Conservation (phyloP, 1,140 invertebrate species). For the Bombus huntii region DNA sequence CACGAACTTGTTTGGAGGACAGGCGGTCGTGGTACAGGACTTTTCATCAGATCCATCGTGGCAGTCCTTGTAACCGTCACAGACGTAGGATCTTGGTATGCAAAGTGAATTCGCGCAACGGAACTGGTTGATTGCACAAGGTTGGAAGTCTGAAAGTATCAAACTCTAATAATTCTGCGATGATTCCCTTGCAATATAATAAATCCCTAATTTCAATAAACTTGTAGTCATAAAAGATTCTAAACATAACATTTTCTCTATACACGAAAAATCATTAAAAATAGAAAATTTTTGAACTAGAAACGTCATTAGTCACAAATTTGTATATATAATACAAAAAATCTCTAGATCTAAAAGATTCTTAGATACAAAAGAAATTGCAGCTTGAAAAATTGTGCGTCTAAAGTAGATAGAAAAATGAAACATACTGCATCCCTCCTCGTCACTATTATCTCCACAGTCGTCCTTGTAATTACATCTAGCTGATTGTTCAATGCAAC, state of each 20-base stretch:
- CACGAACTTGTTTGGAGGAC: slow-evolving; percentile 95
- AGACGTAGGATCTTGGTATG: slow-evolving; percentile 92
- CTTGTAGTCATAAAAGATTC: background rate
- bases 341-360: background rate
- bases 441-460: slow-evolving; percentile 95
- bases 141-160: slow-evolving; percentile 87
- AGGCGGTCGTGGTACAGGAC: slow-evolving; percentile 94
- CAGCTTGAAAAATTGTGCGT: background rate
- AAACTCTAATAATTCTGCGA: background rate
- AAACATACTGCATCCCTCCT: slow-evolving; percentile 91
- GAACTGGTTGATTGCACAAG: slow-evolving; percentile 95
- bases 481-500: slow-evolving; percentile 90
- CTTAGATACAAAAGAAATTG: background rate
- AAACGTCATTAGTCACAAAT: background rate
- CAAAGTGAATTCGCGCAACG: slow-evolving; percentile 96
- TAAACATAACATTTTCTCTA: background rate
- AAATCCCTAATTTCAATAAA: too few species aligned
- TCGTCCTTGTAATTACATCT: slow-evolving; percentile 96
- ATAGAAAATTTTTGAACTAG: background rate
- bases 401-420: slow-evolving; percentile 75
- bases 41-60: slow-evolving; percentile 94
- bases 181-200: background rate
- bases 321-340: too few species aligned
- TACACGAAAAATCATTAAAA: background rate
- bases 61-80: slow-evolving; percentile 93